Base-by-base conservation (phyloP, 2,888 invertebrate genomes). In the Tryphoninae sp. region DNA sequence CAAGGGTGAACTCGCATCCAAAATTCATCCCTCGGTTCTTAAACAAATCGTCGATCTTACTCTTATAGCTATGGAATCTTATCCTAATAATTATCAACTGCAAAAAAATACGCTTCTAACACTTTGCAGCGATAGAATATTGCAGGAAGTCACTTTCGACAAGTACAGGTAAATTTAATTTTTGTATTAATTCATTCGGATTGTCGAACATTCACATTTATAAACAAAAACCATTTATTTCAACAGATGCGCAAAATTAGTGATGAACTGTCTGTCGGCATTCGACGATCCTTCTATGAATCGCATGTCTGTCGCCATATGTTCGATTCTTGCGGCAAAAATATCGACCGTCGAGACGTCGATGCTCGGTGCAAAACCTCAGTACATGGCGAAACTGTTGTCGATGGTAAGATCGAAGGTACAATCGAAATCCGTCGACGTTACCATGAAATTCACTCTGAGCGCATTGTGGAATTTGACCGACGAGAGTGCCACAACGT, bases 401-500 rank as follows among this genome's bases (percentile, higher is more conserved):
- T 91, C 93, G 16, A 94, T 96, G 92, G 95, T 96, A 2, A 93
- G 93, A 71, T 92, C 93, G 51, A 94, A 94, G 87, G 92, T 94
- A 80, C 92, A 92, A 85, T 91, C 92, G 1, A 91, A 92, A 84
- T 90, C 89, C 2, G 92, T 93, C 22, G 95, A 96, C 87, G 95
- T 96, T 81, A 96, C 96, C 2, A 93, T 96, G 91, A 96, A 95
- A 89, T 96, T 96, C 89, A 96, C 96, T 0, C 92, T 96, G 62
- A 95, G 95, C 88, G 96, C 96, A 40, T 92, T 96, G 33, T 96
- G 96, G 96, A 96, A 96, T 91, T 92, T 96, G 64, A 96, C 96
- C 62, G 96, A 96, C 89, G 96, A 96, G 90, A 95, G 95, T 84
- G 94, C 95, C 0, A 93, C 93, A 23, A 96, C 96, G 0, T 96